phyloP scores from a whole-genome alignment of 2,797 vertebrate species.

The Heterohyrax brucei region DNA sequence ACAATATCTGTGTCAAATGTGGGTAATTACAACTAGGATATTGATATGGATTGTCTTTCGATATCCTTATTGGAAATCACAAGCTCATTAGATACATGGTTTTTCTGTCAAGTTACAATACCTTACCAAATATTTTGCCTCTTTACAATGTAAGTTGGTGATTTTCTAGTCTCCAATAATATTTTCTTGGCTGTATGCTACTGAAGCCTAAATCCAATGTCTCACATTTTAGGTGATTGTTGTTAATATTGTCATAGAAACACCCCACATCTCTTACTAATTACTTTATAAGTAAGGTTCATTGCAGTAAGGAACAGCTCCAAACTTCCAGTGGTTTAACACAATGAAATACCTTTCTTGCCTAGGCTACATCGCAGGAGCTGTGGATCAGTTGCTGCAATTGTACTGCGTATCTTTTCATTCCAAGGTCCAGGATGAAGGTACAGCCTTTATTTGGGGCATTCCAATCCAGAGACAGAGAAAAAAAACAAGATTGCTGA shows the following conservation, averaged over 20 bases:
- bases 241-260: background rate
- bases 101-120: background rate
- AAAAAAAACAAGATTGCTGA: background rate
- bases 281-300: conserved; percentile 16
- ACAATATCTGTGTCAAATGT: background rate
- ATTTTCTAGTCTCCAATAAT: background rate
- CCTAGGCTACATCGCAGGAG: background rate
- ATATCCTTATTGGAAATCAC: background rate
- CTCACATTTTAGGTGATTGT: background rate
- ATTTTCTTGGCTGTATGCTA: background rate
- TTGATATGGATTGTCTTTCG: background rate
- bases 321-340: background rate
- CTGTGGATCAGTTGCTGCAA: background rate
- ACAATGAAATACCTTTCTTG: background rate
- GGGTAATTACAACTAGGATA: background rate
- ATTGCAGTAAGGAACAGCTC: background rate
- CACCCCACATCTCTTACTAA: background rate
- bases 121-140: background rate
- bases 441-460: too few relatives aligned
- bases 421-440: background rate
- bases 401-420: background rate
- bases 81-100: background rate
- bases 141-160: background rate
- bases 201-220: background rate
- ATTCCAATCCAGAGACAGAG: background rate